phyloP scores from a whole-genome alignment of 2,888 invertebrate species.

The Hemithea aestivaria region DNA sequence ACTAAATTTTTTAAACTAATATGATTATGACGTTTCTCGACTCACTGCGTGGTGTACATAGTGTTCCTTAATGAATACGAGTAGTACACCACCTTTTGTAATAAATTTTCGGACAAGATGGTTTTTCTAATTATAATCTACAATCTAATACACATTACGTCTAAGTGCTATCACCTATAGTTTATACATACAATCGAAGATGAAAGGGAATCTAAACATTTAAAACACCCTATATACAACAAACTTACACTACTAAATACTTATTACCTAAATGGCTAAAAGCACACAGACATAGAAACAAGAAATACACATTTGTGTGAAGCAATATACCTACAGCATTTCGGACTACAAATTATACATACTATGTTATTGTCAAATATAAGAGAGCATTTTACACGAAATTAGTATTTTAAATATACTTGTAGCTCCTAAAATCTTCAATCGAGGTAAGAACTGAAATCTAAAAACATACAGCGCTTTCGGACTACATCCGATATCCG shows the following conservation, averaged over 20 bases:
- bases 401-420: no score
- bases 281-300: conserved; percentile 2
- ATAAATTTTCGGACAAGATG: no score
- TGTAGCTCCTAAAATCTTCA: no score
- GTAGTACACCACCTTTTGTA: no score
- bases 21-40: no score
- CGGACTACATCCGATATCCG: no score
- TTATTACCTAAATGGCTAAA: neutral
- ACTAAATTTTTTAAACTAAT: no score
- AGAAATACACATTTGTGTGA: neutral
- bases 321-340: conserved; percentile 10
- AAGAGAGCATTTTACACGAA: no score
- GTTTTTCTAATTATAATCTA: neutral
- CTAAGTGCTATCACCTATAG: neutral
- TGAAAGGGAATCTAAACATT: conserved; percentile 1
- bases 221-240: conserved; percentile 16
- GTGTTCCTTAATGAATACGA: no score
- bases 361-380: conserved; percentile 8
- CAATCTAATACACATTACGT: conserved; percentile 4
- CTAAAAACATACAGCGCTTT: no score
- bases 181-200: conserved; percentile 4
- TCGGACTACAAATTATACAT: conserved; percentile 2
- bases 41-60: no score
- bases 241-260: conserved; percentile 5
- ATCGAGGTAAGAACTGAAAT: no score